Evolutionary conservation across 1,140 invertebrate genomes (phyloP).

Genomic region (Belonocnema kinseyi): DNA sequence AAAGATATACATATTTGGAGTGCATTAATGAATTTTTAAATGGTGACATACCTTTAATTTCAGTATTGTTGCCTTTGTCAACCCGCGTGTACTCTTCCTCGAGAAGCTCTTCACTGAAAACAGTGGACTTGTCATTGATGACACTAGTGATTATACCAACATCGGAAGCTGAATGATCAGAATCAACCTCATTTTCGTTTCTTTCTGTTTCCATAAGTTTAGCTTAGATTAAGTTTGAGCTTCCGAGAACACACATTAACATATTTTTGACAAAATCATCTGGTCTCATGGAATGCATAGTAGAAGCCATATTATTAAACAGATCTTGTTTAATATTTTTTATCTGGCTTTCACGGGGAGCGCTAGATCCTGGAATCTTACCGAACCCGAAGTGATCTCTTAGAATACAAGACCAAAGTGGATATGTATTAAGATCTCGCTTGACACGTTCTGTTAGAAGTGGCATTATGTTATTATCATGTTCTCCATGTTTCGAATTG

Average conservation of each 20-base stretch:
- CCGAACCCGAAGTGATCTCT: constrained; percentile 16
- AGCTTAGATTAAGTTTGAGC: too few species aligned
- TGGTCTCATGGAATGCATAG: constrained; percentile 7
- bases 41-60: too few species aligned
- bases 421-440: background rate
- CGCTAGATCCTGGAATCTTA: constrained; percentile 24
- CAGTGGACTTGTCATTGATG: too few species aligned
- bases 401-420: constrained; percentile 16
- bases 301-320: background rate
- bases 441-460: background rate
- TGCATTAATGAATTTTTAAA: too few species aligned
- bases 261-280: constrained; percentile 32
- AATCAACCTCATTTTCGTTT: too few species aligned
- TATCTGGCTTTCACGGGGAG: constrained; percentile 32
- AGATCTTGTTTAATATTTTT: constrained; percentile 36
- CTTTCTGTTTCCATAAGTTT: too few species aligned
- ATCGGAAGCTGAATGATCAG: too few species aligned
- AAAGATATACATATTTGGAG: too few species aligned
- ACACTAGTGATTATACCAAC: too few species aligned
- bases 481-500: background rate
- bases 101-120: too few species aligned
- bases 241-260: background rate
- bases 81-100: too few species aligned
- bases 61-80: too few species aligned
- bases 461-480: background rate